Base-by-base conservation (phyloP, 2,888 invertebrate species). In the Nymphalis urticae region DNA sequence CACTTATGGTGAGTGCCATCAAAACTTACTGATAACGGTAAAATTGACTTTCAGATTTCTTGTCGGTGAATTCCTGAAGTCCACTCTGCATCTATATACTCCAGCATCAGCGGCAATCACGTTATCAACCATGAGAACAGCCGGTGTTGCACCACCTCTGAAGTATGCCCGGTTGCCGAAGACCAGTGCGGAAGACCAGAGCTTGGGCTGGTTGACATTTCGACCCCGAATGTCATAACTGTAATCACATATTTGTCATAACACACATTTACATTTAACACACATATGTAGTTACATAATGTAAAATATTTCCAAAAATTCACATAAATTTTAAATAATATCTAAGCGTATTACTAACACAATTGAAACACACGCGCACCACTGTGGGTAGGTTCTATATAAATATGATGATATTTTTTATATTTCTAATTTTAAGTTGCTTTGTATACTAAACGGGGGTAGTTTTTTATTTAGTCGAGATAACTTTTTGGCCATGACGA, bases 31-130 rank as follows among this genome's bases (percentile, higher is more conserved):
- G 89, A 98, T 97, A 80, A 98, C 96, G 81, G 97, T 97, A 83
- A 98, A 95, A 92, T 97, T 97, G 89, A 97, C 97, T 94, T 96
- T 96, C 80, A 97, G 95, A 88, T 97, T 97, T 77, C 97, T 95
- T 36, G 98, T 98, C 3, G 97, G 97, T 21, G 97, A 96, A 84
- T 96, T 96, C 85, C 96, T 96, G 93, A 97, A 98, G 92, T 98
- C 98, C 56, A 97, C 97, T 73, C 98, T 94, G 88, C 98, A 98
- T 75, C 97, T 94, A 89, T 98, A 98, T 62, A 97, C 94, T 56
- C 97, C 97, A 13, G 95, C 96, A 82, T 98, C 97, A 66, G 93
- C 93, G 75, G 96, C 96, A 72, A 94, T 93, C 69, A 97, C 96
- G 80, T 94, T 94, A 87, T 96, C 95, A 69, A 97, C 93, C 83